Conservation (phyloP, 2,888 invertebrate species). For the Apocheima hispidaria region DNA sequence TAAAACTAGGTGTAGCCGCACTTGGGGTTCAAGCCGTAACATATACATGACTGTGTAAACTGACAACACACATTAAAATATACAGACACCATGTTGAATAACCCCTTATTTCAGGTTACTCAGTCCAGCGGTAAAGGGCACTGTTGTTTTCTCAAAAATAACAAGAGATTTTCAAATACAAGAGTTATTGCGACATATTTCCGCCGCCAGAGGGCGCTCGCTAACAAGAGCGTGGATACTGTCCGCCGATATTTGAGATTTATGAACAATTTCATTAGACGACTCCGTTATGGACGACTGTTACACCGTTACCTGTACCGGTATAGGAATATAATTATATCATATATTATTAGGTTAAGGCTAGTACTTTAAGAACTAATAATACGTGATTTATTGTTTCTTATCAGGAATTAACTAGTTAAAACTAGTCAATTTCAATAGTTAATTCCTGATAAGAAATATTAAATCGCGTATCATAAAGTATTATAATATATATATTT, state of each 20-base stretch:
- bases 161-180: conserved; percentile 33
- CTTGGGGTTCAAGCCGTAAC: too few species aligned
- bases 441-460: too few species aligned
- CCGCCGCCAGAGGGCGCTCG: conserved; percentile 18
- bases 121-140: conserved; percentile 7
- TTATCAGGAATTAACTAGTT: too few species aligned
- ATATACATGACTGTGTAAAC: too few species aligned
- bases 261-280: conserved; percentile 67
- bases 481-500: too few species aligned
- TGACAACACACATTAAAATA: too few species aligned
- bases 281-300: conserved; percentile 43
- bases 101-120: conserved; percentile 11
- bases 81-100: too few species aligned
- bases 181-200: conserved; percentile 41
- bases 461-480: too few species aligned
- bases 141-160: conserved; percentile 26
- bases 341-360: conserved; percentile 6
- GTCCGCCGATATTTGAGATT: conserved; percentile 61
- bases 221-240: conserved; percentile 45
- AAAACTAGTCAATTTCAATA: too few species aligned
- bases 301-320: conserved; percentile 46
- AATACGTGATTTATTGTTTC: too few species aligned
- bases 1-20: too few species aligned
- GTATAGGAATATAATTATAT: too few species aligned
- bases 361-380: background rate